Conservation (phyloP, 1,140 invertebrate genomes). For the roundworm (Caenorhabditis elegans) region DNA sequence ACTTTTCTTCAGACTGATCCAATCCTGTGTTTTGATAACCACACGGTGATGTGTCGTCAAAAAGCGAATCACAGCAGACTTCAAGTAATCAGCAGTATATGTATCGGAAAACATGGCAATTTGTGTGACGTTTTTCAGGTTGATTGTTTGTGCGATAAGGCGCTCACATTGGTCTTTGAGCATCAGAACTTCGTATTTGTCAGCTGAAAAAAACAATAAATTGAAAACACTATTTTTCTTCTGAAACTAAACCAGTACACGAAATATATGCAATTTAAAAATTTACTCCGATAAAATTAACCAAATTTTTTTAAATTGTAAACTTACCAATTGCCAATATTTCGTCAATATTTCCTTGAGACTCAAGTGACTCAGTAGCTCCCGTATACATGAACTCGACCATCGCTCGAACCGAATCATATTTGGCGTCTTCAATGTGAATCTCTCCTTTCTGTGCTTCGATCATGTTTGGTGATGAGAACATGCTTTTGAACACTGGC, state of each 20-base stretch:
- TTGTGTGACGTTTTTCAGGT: slow-evolving; percentile 53
- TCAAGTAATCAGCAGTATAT: slow-evolving; percentile 52
- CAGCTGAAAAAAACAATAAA: slow-evolving; percentile 44
- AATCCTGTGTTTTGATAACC: slow-evolving; percentile 45
- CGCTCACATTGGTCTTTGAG: slow-evolving; percentile 62
- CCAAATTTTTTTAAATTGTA: too few relatives aligned
- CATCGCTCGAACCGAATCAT: slow-evolving; percentile 59
- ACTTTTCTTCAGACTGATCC: slow-evolving; percentile 49
- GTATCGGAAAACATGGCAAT: slow-evolving; percentile 59
- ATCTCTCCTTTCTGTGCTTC: slow-evolving; percentile 60
- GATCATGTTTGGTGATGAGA: slow-evolving; percentile 57
- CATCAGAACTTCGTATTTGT: slow-evolving; percentile 60
- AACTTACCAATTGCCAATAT: slow-evolving; percentile 52
- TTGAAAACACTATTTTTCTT: too few relatives aligned
- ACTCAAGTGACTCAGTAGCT: slow-evolving; percentile 40
- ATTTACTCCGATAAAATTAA: too few relatives aligned
- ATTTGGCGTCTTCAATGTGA: slow-evolving; percentile 57
- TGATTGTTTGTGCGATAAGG: slow-evolving; percentile 50
- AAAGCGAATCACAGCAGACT: slow-evolving; percentile 47
- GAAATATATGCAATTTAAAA: too few relatives aligned
- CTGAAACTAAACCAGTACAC: too few relatives aligned
- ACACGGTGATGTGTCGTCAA: slow-evolving; percentile 40
- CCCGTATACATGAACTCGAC: slow-evolving; percentile 61
- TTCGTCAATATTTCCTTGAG: slow-evolving; percentile 53
- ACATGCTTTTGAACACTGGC: slow-evolving; percentile 61